Percentiles rank a stretch among this genome's conserved stretches.
phyloP scores from a whole-genome alignment of 2,888 invertebrate species.

The Hydropsyche betteni region DNA sequence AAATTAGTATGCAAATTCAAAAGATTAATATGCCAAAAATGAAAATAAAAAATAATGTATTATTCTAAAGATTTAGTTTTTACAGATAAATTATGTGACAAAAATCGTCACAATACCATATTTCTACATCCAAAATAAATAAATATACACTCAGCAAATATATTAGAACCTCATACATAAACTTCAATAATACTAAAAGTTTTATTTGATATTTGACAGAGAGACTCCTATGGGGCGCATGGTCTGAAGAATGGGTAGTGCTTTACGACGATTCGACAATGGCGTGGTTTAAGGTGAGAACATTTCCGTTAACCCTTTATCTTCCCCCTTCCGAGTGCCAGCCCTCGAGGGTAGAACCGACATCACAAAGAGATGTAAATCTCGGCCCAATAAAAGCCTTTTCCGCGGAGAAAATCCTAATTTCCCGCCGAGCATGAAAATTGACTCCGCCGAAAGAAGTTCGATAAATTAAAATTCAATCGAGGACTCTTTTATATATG shows the following conservation, averaged over 20 bases:
- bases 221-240: constrained; percentile 80
- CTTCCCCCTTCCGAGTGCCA: background rate
- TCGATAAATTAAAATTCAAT: constrained; percentile 18
- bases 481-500: background rate
- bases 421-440: constrained; percentile 6
- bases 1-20: too few relatives aligned
- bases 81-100: too few relatives aligned
- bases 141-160: too few relatives aligned
- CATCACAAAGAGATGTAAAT: constrained; percentile 25
- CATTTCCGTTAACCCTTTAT: constrained; percentile 30
- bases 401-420: constrained; percentile 13
- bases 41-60: too few relatives aligned
- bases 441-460: background rate
- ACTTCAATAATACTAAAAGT: background rate
- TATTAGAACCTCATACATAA: too few relatives aligned
- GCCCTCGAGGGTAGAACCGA: background rate
- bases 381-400: constrained; percentile 28
- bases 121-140: too few relatives aligned
- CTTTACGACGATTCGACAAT: constrained; percentile 86
- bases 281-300: constrained; percentile 80
- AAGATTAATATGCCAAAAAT: too few relatives aligned
- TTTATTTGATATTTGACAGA: constrained; percentile 64
- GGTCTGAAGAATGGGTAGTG: constrained; percentile 87
- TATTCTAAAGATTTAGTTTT: too few relatives aligned
- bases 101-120: too few relatives aligned